These are phyloP conservation scores for Ranitomeya variabilis DNA, from an alignment of 2,113 vertebrate species.

Conservation along the genomic window DNA sequence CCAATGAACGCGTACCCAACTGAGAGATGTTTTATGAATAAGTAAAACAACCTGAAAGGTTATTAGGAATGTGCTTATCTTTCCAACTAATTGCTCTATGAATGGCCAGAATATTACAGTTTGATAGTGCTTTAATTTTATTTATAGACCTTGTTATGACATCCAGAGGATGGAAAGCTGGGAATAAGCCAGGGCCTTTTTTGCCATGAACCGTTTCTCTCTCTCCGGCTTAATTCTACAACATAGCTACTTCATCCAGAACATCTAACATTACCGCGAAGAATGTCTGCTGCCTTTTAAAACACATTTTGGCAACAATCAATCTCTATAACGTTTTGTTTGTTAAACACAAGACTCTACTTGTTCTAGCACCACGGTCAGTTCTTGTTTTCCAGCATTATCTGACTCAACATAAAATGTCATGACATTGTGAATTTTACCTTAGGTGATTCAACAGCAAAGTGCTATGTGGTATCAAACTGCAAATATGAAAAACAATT, in stretches of 20 bases:
- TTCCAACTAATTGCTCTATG: neutral
- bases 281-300: neutral
- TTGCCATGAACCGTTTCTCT: neutral
- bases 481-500: neutral
- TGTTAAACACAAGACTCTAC: neutral
- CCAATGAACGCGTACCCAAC: neutral
- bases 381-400: neutral
- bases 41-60: neutral
- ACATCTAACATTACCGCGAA: slow-evolving; percentile 1
- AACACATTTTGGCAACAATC: neutral
- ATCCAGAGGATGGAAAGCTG: slow-evolving; percentile 27
- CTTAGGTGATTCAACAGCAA: neutral
- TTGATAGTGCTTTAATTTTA: slow-evolving; percentile 29
- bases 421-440: neutral
- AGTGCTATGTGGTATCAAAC: neutral
- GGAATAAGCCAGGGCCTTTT: slow-evolving; percentile 4
- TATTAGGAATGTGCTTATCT: neutral
- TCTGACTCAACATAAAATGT: neutral
- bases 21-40: neutral
- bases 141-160: slow-evolving; percentile 10
- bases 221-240: neutral
- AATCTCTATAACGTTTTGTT: neutral
- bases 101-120: slow-evolving; percentile 23
- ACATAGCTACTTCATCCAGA: neutral
- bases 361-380: neutral